phyloP scores from a whole-genome alignment of 1,140 invertebrate species.

The Steinernema khuongi region DNA sequence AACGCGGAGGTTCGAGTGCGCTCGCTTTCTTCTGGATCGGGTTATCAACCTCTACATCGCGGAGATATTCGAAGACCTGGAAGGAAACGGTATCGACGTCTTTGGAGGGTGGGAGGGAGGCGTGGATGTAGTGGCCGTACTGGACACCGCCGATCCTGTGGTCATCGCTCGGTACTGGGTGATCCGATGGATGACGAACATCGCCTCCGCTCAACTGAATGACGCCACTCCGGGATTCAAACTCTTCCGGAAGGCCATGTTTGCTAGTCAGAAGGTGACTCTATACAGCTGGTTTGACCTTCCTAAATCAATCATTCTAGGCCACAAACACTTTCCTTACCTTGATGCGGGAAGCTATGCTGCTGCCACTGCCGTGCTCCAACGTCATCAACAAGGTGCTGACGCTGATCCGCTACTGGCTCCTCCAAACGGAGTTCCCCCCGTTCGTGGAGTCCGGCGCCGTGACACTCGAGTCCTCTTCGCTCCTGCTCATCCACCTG shows the following conservation, averaged over 20 bases:
- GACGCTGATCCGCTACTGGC: conserved; percentile 46
- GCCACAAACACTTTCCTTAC: conserved; percentile 51
- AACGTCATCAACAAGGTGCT: conserved; percentile 56
- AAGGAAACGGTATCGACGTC: conserved; percentile 50
- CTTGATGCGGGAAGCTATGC: conserved; percentile 52
- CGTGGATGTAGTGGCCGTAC: conserved; percentile 31
- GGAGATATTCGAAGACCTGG: conserved; percentile 51
- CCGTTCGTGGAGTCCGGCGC: conserved; percentile 44
- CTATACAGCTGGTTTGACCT: conserved; percentile 18
- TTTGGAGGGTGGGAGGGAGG: conserved; percentile 54
- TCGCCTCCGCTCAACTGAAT: conserved; percentile 40
- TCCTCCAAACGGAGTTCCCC: conserved; percentile 53
- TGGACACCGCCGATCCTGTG: conserved; percentile 55
- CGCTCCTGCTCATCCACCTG: conserved; percentile 48
- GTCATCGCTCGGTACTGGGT: conserved; percentile 54
- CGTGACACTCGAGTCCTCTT: conserved; percentile 42
- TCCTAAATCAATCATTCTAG: conserved; percentile 15
- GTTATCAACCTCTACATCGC: conserved; percentile 49
- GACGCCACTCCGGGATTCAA: conserved; percentile 35
- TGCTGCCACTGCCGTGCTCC: conserved; percentile 48
- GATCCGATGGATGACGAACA: conserved; percentile 55
- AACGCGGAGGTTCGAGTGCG: conserved; percentile 38
- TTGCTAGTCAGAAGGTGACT: conserved; percentile 34
- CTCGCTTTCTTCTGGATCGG: conserved; percentile 49
- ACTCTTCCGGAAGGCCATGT: conserved; percentile 42